Evolutionary conservation across 2,113 vertebrate species (phyloP).

Genomic region (Mormoops blainvillei): DNA sequence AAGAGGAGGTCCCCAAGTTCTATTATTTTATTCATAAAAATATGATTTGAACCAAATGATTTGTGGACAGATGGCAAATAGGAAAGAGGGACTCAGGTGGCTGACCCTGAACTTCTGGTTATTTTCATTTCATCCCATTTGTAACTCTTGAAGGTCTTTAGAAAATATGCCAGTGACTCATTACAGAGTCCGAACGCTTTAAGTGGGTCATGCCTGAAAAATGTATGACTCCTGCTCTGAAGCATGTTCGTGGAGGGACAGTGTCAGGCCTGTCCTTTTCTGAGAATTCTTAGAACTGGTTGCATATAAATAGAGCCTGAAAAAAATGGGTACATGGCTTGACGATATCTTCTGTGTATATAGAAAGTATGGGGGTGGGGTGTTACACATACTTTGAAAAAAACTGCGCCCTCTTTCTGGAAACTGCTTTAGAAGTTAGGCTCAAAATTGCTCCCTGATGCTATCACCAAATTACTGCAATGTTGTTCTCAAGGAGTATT

Average conservation of each 20-base stretch:
- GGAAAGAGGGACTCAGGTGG: not conserved
- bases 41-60: constrained; percentile 6
- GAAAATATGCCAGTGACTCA: not conserved
- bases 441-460: constrained; percentile 45
- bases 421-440: constrained; percentile 41
- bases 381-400: constrained; percentile 43
- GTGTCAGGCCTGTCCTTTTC: constrained; percentile 11
- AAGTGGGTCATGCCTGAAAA: constrained; percentile 28
- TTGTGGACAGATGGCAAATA: not conserved
- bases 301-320: constrained; percentile 46
- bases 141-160: not conserved
- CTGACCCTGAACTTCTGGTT: not conserved
- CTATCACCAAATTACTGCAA: constrained; percentile 40
- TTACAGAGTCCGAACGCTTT: not conserved
- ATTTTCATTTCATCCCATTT: constrained; percentile 10
- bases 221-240: not conserved
- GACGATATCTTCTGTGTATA: not conserved
- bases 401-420: constrained; percentile 20
- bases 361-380: not conserved
- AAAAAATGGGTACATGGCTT: constrained; percentile 32
- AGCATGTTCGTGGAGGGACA: not conserved
- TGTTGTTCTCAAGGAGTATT: not conserved
- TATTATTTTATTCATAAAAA: constrained; percentile 14
- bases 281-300: constrained; percentile 34
- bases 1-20: not conserved